Evolutionary conservation across 2,888 invertebrate genomes (phyloP).

Genomic region (Amphipyra tragopoginis): DNA sequence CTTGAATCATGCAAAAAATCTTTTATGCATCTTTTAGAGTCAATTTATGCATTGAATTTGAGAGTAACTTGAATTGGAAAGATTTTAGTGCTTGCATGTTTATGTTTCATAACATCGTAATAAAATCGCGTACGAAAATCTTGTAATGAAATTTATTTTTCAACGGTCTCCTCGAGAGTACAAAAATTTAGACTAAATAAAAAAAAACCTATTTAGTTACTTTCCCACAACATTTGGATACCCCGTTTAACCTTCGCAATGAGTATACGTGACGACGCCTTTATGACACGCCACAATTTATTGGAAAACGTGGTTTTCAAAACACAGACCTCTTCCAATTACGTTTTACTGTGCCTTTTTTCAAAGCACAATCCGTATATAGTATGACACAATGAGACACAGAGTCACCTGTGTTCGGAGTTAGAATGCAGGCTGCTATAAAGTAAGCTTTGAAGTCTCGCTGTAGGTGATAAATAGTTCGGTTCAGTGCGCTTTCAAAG

Average conservation of each 20-base stretch:
- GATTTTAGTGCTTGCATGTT: background rate
- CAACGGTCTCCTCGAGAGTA: no score
- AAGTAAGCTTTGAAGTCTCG: slow-evolving; percentile 58
- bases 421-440: slow-evolving; percentile 31
- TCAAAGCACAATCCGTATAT: slow-evolving; percentile 7
- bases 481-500: slow-evolving; percentile 57
- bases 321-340: slow-evolving; percentile 64
- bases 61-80: background rate
- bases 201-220: slow-evolving; percentile 22
- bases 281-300: slow-evolving; percentile 77
- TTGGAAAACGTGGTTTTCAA: slow-evolving; percentile 76
- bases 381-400: slow-evolving; percentile 28
- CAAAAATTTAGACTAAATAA: slow-evolving; percentile 14
- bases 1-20: background rate
- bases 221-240: slow-evolving; percentile 42
- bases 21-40: background rate
- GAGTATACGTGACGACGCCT: slow-evolving; percentile 73
- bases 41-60: background rate
- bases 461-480: slow-evolving; percentile 57
- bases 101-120: background rate
- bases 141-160: no score
- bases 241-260: slow-evolving; percentile 67
- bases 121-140: no score
- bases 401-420: slow-evolving; percentile 36
- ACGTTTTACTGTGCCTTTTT: slow-evolving; percentile 43